phyloP scores from a whole-genome alignment of 2,888 invertebrate genomes.

The Acanthosepion pharaonis region DNA sequence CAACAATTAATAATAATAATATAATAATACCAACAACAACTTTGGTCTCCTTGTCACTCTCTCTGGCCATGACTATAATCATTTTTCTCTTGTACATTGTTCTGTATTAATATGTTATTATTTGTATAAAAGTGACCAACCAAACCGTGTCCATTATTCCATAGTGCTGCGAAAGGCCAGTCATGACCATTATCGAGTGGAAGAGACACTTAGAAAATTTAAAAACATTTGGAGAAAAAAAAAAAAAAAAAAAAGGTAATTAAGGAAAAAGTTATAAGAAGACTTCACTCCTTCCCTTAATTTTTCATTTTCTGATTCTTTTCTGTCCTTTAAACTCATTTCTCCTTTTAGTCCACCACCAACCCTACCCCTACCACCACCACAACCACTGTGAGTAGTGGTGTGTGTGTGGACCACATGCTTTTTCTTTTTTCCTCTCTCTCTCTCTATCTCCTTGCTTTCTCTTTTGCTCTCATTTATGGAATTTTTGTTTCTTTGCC shows the following conservation, averaged over 20 bases:
- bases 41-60: constrained; percentile 41
- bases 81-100: constrained; percentile 48
- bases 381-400: neutral
- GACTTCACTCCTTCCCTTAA: neutral
- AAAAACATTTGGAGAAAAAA: too few species aligned
- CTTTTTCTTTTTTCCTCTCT: neutral
- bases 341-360: neutral
- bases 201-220: neutral
- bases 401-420: neutral
- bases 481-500: neutral
- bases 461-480: neutral
- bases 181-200: constrained; percentile 44
- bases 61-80: constrained; percentile 47
- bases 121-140: constrained; percentile 48
- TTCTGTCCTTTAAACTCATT: neutral
- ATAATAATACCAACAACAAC: constrained; percentile 44
- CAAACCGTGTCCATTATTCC: constrained; percentile 48
- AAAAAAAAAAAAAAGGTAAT: neutral
- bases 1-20: constrained; percentile 41
- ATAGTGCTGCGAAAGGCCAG: constrained; percentile 46
- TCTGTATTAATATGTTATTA: constrained; percentile 48
- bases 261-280: neutral
- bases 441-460: neutral
- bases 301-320: constrained; percentile 22
- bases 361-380: neutral